A percentile compares a stretch with the other conserved stretches of the same genome.
Evolutionary conservation across 2,797 vertebrate genomes (phyloP).

Genomic region (Brotogeris chrysoptera): DNA sequence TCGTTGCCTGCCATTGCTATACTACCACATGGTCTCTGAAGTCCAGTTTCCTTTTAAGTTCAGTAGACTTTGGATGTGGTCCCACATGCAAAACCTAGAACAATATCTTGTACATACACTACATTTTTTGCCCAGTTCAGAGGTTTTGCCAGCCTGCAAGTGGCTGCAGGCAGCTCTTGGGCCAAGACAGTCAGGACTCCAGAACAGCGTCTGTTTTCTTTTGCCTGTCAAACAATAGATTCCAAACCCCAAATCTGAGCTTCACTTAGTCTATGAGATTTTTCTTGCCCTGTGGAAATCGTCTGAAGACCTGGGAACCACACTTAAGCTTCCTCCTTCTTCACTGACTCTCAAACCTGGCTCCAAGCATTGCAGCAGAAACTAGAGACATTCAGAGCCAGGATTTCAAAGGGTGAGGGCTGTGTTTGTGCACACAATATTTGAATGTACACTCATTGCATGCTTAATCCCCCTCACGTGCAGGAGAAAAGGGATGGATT

Average conservation of each 20-base stretch:
- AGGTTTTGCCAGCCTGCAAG: neutral
- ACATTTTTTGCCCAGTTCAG: neutral
- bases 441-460: constrained; percentile 16
- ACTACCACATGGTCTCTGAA: accelerated
- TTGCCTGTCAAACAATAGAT: neutral
- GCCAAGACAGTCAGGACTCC: neutral
- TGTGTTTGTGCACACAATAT: constrained; percentile 42
- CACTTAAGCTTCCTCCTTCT: neutral
- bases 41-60: neutral
- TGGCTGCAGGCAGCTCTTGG: neutral
- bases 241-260: neutral
- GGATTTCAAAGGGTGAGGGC: constrained; percentile 6
- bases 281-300: neutral
- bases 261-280: neutral
- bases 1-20: neutral
- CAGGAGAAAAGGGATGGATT: constrained; percentile 19
- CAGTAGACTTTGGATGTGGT: neutral
- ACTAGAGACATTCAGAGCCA: neutral
- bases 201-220: accelerated
- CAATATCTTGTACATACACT: neutral
- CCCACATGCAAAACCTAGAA: neutral
- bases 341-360: neutral
- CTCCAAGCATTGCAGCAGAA: neutral
- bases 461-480: constrained; percentile 11
- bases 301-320: neutral